Percentiles rank a stretch among this genome's conserved stretches.
phyloP scores from a whole-genome alignment of 2,888 invertebrate genomes.

The Glaucopsyche alexis region DNA sequence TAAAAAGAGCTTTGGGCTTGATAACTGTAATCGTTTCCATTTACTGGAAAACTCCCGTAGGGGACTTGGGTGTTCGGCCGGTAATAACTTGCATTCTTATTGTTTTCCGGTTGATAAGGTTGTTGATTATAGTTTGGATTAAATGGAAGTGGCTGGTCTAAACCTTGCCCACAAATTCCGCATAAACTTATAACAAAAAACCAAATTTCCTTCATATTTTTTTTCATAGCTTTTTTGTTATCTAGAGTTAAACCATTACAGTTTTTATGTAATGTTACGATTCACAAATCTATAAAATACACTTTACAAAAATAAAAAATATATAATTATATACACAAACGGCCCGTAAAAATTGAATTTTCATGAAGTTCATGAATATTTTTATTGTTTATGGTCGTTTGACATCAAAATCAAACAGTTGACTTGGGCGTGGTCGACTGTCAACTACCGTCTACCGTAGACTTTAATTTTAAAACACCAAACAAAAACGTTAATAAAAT shows the following conservation, averaged over 20 bases:
- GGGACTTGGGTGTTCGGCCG: conserved; percentile 63
- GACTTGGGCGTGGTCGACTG: too few species aligned
- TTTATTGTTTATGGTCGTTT: too few species aligned
- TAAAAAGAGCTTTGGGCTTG: conserved; percentile 68
- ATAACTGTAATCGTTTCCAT: conserved; percentile 58
- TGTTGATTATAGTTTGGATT: conserved; percentile 59
- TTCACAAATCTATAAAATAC: background rate
- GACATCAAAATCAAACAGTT: too few species aligned
- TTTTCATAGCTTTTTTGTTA: background rate
- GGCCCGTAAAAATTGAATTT: too few species aligned
- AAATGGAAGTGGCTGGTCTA: conserved; percentile 54
- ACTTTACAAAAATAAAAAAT: too few species aligned
- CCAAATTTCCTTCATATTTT: conserved; percentile 58
- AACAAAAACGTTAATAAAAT: too few species aligned
- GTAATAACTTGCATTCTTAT: conserved; percentile 56
- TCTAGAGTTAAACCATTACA: background rate
- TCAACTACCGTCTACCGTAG: too few species aligned
- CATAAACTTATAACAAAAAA: conserved; percentile 49
- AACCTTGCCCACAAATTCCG: conserved; percentile 56
- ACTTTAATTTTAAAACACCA: too few species aligned
- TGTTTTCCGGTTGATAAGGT: conserved; percentile 52
- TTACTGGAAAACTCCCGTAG: conserved; percentile 68
- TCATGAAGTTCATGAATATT: too few species aligned
- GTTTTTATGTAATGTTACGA: background rate
- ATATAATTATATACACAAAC: too few species aligned